phyloP scores from a whole-genome alignment of 2,888 invertebrate genomes.

The Aphrophora alni region DNA sequence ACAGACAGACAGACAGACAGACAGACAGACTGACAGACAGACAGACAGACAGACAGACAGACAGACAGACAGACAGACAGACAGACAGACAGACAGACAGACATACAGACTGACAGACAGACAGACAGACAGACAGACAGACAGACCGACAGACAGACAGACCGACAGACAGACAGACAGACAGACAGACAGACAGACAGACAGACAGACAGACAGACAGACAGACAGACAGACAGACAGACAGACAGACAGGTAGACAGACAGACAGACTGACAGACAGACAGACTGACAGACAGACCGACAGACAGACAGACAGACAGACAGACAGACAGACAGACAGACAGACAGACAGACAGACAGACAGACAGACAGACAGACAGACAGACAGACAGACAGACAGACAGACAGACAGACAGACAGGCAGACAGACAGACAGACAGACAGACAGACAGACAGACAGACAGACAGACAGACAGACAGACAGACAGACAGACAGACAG shows the following conservation, averaged over 20 bases:
- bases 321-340: constrained; percentile 31
- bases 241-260: no score
- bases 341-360: constrained; percentile 38
- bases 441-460: constrained; percentile 23
- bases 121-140: constrained; percentile 34
- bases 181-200: constrained; percentile 40
- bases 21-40: constrained; percentile 39
- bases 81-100: constrained; percentile 37
- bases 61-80: constrained; percentile 36
- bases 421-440: constrained; percentile 40
- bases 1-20: constrained; percentile 36
- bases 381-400: no score
- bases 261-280: constrained; percentile 27
- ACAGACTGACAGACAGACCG: no score
- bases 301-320: no score
- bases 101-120: no score
- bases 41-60: constrained; percentile 40
- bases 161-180: constrained; percentile 36
- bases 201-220: constrained; percentile 39
- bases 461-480: constrained; percentile 30
- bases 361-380: constrained; percentile 24
- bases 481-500: constrained; percentile 36
- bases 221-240: constrained; percentile 35
- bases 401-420: not conserved
- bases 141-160: no score